These are phyloP conservation scores for Malurus elegans DNA, from an alignment of 2,113 vertebrate genomes.

Conservation along the genomic window DNA sequence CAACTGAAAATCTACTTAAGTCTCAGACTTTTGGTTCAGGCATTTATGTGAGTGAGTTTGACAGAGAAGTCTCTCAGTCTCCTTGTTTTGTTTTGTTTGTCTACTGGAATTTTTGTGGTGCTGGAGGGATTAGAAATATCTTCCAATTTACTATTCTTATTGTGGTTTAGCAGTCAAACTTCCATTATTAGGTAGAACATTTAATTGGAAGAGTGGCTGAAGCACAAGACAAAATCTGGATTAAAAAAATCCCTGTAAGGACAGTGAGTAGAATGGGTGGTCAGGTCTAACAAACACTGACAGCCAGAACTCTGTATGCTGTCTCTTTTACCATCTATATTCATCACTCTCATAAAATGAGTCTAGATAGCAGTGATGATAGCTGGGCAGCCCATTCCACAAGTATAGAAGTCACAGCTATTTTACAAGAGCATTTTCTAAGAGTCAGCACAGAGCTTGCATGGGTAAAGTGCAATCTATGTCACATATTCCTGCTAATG, in stretches of 20 bases:
- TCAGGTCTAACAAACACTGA: background rate
- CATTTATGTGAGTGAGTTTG: background rate
- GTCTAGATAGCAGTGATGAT: background rate
- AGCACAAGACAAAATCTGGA: background rate
- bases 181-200: background rate
- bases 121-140: background rate
- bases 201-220: background rate
- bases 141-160: background rate
- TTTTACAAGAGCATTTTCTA: conserved; percentile 15
- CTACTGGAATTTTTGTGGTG: background rate
- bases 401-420: background rate
- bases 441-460: conserved; percentile 8
- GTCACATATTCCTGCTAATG: conserved; percentile 37
- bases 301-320: background rate
- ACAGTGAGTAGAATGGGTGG: background rate
- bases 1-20: background rate
- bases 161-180: background rate
- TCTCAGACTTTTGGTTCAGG: background rate
- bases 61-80: background rate
- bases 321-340: background rate
- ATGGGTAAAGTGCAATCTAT: background rate
- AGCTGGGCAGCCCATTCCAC: background rate
- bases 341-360: background rate
- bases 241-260: background rate
- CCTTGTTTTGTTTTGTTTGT: background rate